Evolutionary conservation across 37 sponge, comb jelly and placozoan genomes (phyloP), one percentile per base, ranked within the genome.

Genomic region (Theonella swinhoei): DNA sequence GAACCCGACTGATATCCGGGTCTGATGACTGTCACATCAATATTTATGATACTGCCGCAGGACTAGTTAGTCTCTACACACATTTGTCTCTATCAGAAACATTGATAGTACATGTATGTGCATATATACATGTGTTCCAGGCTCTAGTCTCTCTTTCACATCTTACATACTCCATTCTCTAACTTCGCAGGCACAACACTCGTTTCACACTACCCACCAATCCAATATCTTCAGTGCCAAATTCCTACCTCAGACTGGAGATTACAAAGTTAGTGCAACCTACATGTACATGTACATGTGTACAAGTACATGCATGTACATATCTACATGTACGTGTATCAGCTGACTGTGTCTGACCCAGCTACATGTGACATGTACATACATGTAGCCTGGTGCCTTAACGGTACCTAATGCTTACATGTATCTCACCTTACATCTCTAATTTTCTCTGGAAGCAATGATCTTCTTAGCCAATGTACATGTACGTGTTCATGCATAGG

Each of bases 191-290:
- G 7, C 85, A 4, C 77, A 84, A 0, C 68, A 72, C n/a, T 73
- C 84, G 1, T 33, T 89, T 26, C 85, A 74, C 26, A 83, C 96
- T 0, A 62, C 72, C 24, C 96, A 95, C 76, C 87, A 60, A 1
- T 80, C 96, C 34, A 95, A 95, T 64, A 95, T 95, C 42, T 95
- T 95, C 86, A 78, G 87, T 65, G 96, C 96, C 64, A 93, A 90
- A 62, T 95, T 95, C 38, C 87, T 95, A 17, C 93, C 96, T 0
- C 19, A 28, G 14, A 14, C 64, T n/a, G 39, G 73, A 31, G 89
- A 91, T 75, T 77, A 62, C 28, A 65, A 76, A 76, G 75, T 90
- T 22, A 11, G 17, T 19, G n/a, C n/a, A n/a, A n/a, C n/a, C n/a
- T n/a, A n/a, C n/a, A n/a, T n/a, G n/a, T n/a, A n/a, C n/a, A n/a